phyloP scores from a whole-genome alignment of 2,888 invertebrate genomes.

The Pristionchus maxplancki region DNA sequence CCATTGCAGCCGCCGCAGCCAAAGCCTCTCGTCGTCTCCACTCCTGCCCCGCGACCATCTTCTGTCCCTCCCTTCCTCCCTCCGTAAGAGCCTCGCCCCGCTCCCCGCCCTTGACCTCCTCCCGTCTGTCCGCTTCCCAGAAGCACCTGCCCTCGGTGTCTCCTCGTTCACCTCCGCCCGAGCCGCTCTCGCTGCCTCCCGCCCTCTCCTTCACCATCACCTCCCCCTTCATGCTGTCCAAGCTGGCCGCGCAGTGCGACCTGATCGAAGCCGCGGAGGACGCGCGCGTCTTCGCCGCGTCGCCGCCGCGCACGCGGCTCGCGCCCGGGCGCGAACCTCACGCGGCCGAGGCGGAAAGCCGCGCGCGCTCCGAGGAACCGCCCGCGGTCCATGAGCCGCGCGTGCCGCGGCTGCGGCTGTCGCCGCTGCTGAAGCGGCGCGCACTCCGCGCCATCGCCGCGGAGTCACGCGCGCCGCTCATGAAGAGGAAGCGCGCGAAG shows the following conservation, averaged over 20 bases:
- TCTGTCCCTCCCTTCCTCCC: slow-evolving; percentile 51
- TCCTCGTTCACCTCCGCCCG: slow-evolving; percentile 53
- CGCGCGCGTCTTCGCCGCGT: slow-evolving; percentile 51
- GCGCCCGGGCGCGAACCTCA: slow-evolving; percentile 53
- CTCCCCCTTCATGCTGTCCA: slow-evolving; percentile 73
- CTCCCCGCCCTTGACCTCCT: slow-evolving; percentile 51
- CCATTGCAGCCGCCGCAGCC: slow-evolving; percentile 62
- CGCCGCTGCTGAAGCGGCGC: slow-evolving; percentile 19
- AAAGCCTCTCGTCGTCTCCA: slow-evolving; percentile 61
- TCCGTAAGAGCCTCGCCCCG: slow-evolving; percentile 53
- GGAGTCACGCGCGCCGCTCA: slow-evolving; percentile 65
- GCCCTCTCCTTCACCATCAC: slow-evolving; percentile 66
- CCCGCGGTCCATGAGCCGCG: slow-evolving; percentile 9
- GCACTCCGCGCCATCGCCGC: slow-evolving; percentile 18
- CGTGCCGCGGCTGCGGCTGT: slow-evolving; percentile 50
- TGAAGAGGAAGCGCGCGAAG: slow-evolving; percentile 71
- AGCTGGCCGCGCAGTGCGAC: slow-evolving; percentile 72
- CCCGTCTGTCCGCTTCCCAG: slow-evolving; percentile 48
- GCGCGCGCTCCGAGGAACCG: not conserved
- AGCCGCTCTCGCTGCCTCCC: slow-evolving; percentile 58
- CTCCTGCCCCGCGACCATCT: slow-evolving; percentile 63
- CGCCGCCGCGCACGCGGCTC: slow-evolving; percentile 56
- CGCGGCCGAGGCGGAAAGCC: not conserved
- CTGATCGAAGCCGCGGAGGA: slow-evolving; percentile 62
- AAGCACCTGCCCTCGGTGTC: slow-evolving; percentile 47